Percentiles rank a stretch among this genome's conserved stretches.
Conservation (phyloP, 2,113 vertebrate genomes). For the Carassius gibelio region DNA sequence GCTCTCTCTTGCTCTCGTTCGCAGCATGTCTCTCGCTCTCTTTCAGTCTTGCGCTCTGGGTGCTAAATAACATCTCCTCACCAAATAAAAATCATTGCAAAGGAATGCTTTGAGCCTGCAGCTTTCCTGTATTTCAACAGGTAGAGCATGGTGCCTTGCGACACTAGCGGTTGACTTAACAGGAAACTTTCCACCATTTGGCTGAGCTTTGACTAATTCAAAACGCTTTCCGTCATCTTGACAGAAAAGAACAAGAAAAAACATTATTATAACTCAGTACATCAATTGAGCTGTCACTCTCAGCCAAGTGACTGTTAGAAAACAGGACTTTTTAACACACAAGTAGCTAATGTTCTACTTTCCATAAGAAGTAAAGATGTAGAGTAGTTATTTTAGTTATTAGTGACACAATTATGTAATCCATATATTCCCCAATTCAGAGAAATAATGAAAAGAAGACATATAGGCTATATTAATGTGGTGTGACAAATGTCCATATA, state of each 20-base stretch:
- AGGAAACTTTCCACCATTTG: background rate
- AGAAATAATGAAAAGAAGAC: too few relatives aligned
- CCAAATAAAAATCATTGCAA: conserved; percentile 7
- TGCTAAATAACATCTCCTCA: conserved; percentile 45
- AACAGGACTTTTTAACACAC: background rate
- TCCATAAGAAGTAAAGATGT: background rate
- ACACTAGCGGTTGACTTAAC: background rate
- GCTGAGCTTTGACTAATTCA: background rate
- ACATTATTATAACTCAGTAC: background rate
- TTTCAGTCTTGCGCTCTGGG: background rate
- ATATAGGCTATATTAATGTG: background rate
- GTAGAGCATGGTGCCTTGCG: background rate
- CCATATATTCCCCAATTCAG: background rate
- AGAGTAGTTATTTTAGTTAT: background rate
- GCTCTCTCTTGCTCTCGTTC: background rate
- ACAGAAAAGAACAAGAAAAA: background rate
- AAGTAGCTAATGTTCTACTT: background rate
- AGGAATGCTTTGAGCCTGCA: background rate
- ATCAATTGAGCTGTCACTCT: background rate
- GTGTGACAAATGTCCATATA: background rate
- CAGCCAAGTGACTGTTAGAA: background rate
- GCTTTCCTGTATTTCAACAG: background rate
- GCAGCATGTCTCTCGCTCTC: background rate
- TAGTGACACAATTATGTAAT: too few relatives aligned
- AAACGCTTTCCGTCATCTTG: background rate